phyloP scores from a whole-genome alignment of 2,888 invertebrate species.

The Dysmachus trigonus region DNA sequence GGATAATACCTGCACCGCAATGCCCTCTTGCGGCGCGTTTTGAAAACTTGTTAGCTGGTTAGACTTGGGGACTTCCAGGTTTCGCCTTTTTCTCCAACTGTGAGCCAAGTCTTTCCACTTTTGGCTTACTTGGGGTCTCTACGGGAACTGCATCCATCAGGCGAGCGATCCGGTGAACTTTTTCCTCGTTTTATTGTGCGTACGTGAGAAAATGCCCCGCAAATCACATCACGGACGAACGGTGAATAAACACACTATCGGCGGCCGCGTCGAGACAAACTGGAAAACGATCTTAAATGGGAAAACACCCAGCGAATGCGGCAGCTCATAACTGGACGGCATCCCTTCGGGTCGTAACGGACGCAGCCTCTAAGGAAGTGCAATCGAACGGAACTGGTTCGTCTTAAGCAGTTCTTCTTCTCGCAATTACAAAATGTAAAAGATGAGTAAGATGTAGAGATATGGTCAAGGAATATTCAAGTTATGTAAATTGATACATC shows the following conservation, averaged over 20 bases:
- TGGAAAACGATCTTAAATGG: neutral
- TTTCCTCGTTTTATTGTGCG: slow-evolving; percentile 11
- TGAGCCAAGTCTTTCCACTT: neutral
- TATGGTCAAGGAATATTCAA: neutral
- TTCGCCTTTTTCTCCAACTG: neutral
- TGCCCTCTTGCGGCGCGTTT: neutral
- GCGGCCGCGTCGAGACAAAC: neutral
- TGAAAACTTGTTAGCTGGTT: neutral
- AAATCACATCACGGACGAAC: neutral
- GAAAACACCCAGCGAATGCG: neutral
- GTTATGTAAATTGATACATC: neutral
- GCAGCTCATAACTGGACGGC: neutral
- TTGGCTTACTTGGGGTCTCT: neutral
- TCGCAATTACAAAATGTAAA: neutral
- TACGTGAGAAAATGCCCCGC: slow-evolving; percentile 28
- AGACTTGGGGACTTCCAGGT: neutral
- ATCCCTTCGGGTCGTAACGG: neutral
- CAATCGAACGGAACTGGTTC: neutral
- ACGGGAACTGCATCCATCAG: neutral
- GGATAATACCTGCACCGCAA: neutral
- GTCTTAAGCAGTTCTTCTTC: neutral
- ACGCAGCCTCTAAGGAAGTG: neutral
- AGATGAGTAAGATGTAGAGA: neutral
- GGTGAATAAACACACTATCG: neutral
- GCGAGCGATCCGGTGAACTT: neutral